Conservation (phyloP, 2,113 vertebrate species). For the Thalassarche chlororhynchos region DNA sequence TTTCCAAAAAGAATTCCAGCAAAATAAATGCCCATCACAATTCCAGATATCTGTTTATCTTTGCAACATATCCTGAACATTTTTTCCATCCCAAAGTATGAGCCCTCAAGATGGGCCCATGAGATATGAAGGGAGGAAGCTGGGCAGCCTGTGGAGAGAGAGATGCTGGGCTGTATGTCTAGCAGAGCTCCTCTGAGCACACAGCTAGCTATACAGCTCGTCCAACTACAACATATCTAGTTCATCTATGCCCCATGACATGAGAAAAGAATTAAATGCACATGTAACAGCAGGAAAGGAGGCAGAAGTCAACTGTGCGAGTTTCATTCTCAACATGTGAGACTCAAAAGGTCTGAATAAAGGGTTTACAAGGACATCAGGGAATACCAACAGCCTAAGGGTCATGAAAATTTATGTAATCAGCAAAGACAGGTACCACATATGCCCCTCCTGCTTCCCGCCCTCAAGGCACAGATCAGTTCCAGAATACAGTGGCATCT, state of each 20-base stretch:
- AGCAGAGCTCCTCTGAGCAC: not conserved
- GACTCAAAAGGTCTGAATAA: not conserved
- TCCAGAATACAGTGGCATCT: not conserved
- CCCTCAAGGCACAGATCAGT: not conserved
- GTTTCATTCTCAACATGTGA: rapidly evolving
- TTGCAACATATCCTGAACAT: not conserved
- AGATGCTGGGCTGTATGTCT: not conserved
- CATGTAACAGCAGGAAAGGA: rapidly evolving
- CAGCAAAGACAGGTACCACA: not conserved
- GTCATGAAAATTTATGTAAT: not conserved
- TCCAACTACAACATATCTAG: not conserved
- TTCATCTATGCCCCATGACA: not conserved
- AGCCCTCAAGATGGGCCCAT: not conserved
- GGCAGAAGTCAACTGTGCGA: not conserved
- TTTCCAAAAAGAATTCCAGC: not conserved
- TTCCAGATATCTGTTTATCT: not conserved
- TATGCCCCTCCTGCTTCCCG: not conserved
- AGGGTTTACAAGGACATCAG: not conserved
- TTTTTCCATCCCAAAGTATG: not conserved
- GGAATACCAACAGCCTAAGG: not conserved
- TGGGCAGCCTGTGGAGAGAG: not conserved
- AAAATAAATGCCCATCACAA: not conserved
- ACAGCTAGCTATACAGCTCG: not conserved
- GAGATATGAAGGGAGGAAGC: not conserved
- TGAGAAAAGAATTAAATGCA: not conserved